These are phyloP conservation scores for Cavia porcellus DNA, from an alignment of 2,113 vertebrate genomes.

Conservation along the genomic window DNA sequence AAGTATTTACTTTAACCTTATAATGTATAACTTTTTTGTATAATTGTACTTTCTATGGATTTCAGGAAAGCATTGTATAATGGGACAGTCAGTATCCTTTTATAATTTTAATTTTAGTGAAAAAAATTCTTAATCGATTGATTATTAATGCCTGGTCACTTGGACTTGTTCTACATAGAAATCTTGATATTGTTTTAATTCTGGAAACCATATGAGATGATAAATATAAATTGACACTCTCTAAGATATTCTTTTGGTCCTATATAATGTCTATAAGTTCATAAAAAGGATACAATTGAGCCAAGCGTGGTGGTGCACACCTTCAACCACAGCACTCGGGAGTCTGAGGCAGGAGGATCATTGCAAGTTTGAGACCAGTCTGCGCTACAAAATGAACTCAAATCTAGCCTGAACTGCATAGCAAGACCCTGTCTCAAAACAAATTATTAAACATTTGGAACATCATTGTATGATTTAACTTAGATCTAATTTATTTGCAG, in stretches of 20 bases:
- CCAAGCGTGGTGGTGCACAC: too few species aligned
- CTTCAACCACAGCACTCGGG: too few species aligned
- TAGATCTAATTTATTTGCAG: not conserved
- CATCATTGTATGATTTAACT: not conserved
- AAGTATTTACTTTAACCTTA: not conserved
- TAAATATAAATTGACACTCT: not conserved
- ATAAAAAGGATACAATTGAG: not conserved
- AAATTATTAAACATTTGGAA: not conserved
- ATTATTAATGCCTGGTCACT: not conserved
- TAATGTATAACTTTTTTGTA: not conserved
- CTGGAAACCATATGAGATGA: not conserved
- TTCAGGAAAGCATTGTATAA: not conserved
- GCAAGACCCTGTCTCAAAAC: too few species aligned
- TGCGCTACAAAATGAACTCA: too few species aligned
- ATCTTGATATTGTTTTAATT: not conserved
- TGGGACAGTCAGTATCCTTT: not conserved
- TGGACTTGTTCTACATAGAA: not conserved
- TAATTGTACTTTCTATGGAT: not conserved
- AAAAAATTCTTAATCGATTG: not conserved
- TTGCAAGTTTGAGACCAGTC: too few species aligned
- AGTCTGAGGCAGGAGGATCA: too few species aligned
- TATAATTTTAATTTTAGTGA: not conserved
- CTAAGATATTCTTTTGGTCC: not conserved
- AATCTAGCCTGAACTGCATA: too few species aligned
- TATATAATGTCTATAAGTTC: not conserved